Conservation (phyloP, 2,797 vertebrate species). For the Pipistrellus pygmaeus region DNA sequence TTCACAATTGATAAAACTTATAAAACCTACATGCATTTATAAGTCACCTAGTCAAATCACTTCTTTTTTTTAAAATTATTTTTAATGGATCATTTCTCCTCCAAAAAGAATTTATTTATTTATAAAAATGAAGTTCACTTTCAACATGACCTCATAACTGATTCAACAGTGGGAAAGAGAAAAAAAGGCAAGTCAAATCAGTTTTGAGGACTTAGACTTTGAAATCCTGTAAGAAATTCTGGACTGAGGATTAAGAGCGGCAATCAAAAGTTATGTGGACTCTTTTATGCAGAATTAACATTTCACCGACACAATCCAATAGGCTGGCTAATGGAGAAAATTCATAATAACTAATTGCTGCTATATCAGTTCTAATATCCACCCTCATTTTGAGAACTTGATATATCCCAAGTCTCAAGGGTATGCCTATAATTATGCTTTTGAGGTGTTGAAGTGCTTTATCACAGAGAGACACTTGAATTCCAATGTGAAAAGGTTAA, state of each 20-base stretch:
- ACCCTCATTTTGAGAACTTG: conserved; percentile 69
- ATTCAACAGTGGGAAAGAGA: neutral
- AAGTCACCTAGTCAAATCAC: conserved; percentile 15
- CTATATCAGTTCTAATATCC: conserved; percentile 78
- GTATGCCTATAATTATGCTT: conserved; percentile 79
- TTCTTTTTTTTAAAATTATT: conserved; percentile 39
- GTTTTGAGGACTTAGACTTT: conserved; percentile 60
- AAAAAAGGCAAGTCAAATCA: conserved; percentile 2
- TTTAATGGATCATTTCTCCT: conserved; percentile 4
- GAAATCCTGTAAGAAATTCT: conserved; percentile 37
- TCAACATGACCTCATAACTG: neutral
- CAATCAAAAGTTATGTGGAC: conserved; percentile 43
- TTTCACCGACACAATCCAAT: conserved; percentile 67
- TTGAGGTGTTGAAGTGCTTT: conserved; percentile 80
- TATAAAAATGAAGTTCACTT: conserved; percentile 17
- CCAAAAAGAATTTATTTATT: conserved; percentile 13
- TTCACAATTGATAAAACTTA: neutral
- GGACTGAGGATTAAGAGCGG: neutral
- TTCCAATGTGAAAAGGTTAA: conserved; percentile 81
- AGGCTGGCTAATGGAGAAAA: conserved; percentile 67
- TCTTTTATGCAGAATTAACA: conserved; percentile 63
- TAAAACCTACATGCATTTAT: neutral
- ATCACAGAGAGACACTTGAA: conserved; percentile 81
- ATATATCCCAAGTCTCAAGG: conserved; percentile 71
- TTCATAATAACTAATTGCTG: conserved; percentile 74